Base-by-base conservation (phyloP, 2,797 vertebrate genomes). In the Scyliorhinus canicula region DNA sequence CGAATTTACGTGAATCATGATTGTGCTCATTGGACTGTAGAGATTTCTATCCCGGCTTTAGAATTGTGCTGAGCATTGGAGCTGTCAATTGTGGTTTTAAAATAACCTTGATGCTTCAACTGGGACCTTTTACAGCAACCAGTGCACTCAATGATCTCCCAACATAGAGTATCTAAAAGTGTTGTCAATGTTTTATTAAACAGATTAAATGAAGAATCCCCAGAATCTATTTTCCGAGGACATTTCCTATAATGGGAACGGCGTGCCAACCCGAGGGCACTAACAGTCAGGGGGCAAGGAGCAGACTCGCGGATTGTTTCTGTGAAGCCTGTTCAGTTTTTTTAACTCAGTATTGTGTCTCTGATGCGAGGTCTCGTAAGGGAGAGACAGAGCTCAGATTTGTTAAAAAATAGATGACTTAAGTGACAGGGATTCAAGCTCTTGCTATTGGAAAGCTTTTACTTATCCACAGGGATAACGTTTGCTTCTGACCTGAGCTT, bases 391-490 rank as follows among this genome's bases (percentile, higher is more conserved):
- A 82, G 40, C 47, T 55, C 84, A 55, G 9, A 31, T 4, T 86
- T 50, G 12, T 2, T 86, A 50, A 86, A 86, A 86, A 86, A 86
- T 86, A 86, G 84, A 86, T 86, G 84, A 85, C 82, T 79, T 16
- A 52, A 85, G 24, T 52, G 50, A 86, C 50, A 55, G 50, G 50
- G 50, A 31, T 12, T 86, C 84, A 55, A 86, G 50, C 50, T 86
- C 11, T 86, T 86, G 24, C 21, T 47, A 82, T 82, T 21, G 1
- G 26, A 86, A 50, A 55, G 84, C 84, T 55, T 86, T 86, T 50
- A 86, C 55, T 31, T 9, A 55, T 31, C 50, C 50, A 52, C 11
- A 55, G 50, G 84, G 84, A 55, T 35, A 28, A 86, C 2, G 3
- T 28, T 31, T 52, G 11, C 28, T 26, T 86, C 50, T 11, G 8